Conservation (phyloP, 2,888 invertebrate species). For the Muscina levida region DNA sequence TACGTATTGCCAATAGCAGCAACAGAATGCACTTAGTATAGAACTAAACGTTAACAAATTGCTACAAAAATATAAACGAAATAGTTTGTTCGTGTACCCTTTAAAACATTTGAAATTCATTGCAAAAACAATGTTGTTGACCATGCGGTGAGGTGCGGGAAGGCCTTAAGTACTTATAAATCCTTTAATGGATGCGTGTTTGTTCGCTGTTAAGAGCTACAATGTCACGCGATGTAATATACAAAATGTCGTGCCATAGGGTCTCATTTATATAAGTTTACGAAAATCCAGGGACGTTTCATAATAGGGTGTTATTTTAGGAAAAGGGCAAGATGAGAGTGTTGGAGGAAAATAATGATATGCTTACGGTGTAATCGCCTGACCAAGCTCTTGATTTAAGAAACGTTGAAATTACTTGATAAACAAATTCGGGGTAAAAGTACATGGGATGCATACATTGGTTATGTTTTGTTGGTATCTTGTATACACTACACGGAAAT, state of each 20-base stretch:
- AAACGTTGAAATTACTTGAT: constrained; percentile 26
- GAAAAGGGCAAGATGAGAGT: not conserved
- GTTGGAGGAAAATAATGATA: not conserved
- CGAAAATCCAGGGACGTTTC: not conserved
- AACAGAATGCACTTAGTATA: constrained; percentile 35
- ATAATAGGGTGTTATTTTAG: too few relatives aligned
- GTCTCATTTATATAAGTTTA: too few relatives aligned
- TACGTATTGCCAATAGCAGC: constrained; percentile 3
- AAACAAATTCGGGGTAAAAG: too few relatives aligned
- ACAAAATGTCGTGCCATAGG: not conserved
- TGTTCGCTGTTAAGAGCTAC: constrained; percentile 55
- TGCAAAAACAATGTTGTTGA: constrained; percentile 2
- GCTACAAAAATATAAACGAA: constrained; percentile 1
- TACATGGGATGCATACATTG: too few relatives aligned
- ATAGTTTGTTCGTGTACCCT: not conserved
- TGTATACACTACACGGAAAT: too few relatives aligned
- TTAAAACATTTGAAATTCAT: constrained; percentile 15
- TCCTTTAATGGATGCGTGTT: constrained; percentile 52
- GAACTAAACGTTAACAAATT: constrained; percentile 5
- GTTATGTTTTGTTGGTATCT: too few relatives aligned
- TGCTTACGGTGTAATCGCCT: constrained; percentile 2
- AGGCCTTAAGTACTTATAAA: constrained; percentile 36
- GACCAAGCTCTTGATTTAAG: not conserved
- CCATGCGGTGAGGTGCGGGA: not conserved
- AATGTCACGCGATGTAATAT: constrained; percentile 64